These are phyloP conservation scores for Halichoeres trimaculatus DNA, from an alignment of 2,113 vertebrate species.

Conservation along the genomic window DNA sequence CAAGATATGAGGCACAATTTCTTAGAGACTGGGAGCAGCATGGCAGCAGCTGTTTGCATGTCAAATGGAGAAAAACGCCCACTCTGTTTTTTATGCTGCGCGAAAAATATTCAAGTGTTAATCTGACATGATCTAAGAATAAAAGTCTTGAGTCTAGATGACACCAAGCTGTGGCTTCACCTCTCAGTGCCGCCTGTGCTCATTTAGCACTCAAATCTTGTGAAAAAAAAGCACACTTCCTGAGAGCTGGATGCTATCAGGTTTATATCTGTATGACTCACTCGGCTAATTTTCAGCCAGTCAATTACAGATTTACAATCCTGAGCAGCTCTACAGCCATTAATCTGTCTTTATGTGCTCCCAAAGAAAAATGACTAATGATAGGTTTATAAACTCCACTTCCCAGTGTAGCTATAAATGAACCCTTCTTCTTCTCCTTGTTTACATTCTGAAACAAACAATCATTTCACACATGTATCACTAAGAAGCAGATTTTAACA, in stretches of 20 bases:
- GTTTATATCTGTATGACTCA: slow-evolving; percentile 65
- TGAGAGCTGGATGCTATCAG: slow-evolving; percentile 58
- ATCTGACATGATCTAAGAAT: slow-evolving; percentile 20
- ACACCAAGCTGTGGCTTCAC: slow-evolving; percentile 19
- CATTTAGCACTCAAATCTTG: slow-evolving; percentile 34
- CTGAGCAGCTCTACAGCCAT: slow-evolving; percentile 23
- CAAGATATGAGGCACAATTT: slow-evolving; percentile 41
- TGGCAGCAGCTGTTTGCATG: slow-evolving; percentile 37
- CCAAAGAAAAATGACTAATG: slow-evolving; percentile 39
- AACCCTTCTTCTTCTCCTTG: slow-evolving; percentile 18
- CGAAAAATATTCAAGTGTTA: slow-evolving; percentile 33
- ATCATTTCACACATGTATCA: slow-evolving; percentile 22
- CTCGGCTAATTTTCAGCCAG: slow-evolving; percentile 54
- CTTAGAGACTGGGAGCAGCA: slow-evolving; percentile 2
- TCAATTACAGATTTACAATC: slow-evolving; percentile 55
- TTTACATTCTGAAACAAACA: slow-evolving; percentile 41
- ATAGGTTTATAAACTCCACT: slow-evolving; percentile 42
- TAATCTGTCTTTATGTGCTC: slow-evolving; percentile 38
- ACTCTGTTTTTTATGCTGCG: slow-evolving; percentile 19
- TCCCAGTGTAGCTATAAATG: slow-evolving; percentile 35
- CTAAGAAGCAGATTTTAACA: slow-evolving; percentile 20
- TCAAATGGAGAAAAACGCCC: slow-evolving; percentile 20
- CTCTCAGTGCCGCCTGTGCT: slow-evolving; percentile 20
- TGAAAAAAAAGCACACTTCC: slow-evolving; percentile 62
- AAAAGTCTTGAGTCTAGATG: slow-evolving; percentile 4